Base-by-base conservation (phyloP, 2,888 invertebrate genomes). In the Drosophila rubida region DNA sequence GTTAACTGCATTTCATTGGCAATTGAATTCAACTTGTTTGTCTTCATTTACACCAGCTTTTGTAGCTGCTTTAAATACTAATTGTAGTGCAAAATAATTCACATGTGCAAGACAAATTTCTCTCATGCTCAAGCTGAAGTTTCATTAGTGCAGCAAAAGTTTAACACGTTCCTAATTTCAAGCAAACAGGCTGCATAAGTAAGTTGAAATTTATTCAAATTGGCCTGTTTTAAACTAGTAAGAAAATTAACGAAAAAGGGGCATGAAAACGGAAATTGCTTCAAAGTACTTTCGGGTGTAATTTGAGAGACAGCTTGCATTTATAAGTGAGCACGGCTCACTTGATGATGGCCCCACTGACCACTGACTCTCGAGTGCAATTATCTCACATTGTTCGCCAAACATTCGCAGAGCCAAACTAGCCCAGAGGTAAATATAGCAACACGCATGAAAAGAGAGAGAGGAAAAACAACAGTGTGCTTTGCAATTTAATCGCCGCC, bases 401-500 rank as follows among this genome's bases (percentile, higher is more conserved):
- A 30, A 39, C 19, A 19, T 19, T 19, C 19, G n/a, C 37, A 48
- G n/a, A 6, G 11, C 22, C 14, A 9, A 30, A 69, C 70, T 70
- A 70, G 64, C 69, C 62, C 69, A 68, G 35, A 46, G 69, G 49
- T 49, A 42, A 2, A 35, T 7, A 37, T 5, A 4, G n/a, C 4
- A n/a, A 32, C 3, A 32, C n/a, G 1, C 4, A 4, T 13, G 0
- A 35, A 32, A n/a, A 32, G 32, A 32, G n/a, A 9, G 9, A 9
- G 9, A 25, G 9, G 25, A 8, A 25, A 27, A 45, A 8, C n/a
- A 27, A 27, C 27, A 48, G 8, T 51, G 22, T 30, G 22, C 5
- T 39, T 39, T 30, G 4, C 84, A 78, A 80, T 78, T 81, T 85
- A 50, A 41, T 61, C 42, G 35, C 46, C 53, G 69, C 69, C 63